A percentile compares a stretch with the other conserved stretches of the same genome.
Conservation (phyloP, 2,797 vertebrate species). For the Labeo calbasu region DNA sequence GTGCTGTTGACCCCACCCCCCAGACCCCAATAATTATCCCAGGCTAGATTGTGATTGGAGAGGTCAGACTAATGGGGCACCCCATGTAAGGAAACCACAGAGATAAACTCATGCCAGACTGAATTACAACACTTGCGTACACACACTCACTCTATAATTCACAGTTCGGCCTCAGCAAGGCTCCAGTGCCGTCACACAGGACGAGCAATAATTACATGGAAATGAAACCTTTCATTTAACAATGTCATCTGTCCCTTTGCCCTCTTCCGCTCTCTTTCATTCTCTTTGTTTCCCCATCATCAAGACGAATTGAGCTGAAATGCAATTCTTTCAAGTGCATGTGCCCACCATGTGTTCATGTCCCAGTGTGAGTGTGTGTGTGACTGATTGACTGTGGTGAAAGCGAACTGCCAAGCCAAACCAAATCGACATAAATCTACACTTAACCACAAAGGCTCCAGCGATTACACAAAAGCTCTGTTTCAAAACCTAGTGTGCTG, state of each 20-base stretch:
- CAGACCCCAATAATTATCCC: constrained; percentile 32
- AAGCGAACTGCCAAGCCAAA: constrained; percentile 53
- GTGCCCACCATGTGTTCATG: constrained; percentile 31
- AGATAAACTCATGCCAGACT: constrained; percentile 38
- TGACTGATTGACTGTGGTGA: constrained; percentile 52
- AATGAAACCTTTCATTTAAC: constrained; percentile 40
- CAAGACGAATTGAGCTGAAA: constrained; percentile 44
- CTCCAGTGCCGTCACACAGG: constrained; percentile 20
- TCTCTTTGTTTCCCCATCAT: constrained; percentile 16
- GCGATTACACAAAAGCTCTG: constrained; percentile 43
- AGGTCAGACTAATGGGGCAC: constrained; percentile 41
- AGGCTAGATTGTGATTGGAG: constrained; percentile 21
- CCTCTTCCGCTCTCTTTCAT: neutral
- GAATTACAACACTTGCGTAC: constrained; percentile 39
- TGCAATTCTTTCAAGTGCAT: constrained; percentile 31
- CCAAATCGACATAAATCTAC: constrained; percentile 51
- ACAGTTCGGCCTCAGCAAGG: constrained; percentile 34
- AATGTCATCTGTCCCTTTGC: constrained; percentile 32
- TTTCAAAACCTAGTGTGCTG: constrained; percentile 5
- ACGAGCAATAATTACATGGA: constrained; percentile 37
- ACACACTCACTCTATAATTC: constrained; percentile 24
- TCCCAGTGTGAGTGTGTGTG: constrained; percentile 32
- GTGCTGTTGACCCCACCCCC: constrained; percentile 34
- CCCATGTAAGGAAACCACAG: constrained; percentile 41
- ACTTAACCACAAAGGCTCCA: constrained; percentile 56